Evolutionary conservation across 2,113 vertebrate species (phyloP).

Genomic region (Propithecus coquereli): DNA sequence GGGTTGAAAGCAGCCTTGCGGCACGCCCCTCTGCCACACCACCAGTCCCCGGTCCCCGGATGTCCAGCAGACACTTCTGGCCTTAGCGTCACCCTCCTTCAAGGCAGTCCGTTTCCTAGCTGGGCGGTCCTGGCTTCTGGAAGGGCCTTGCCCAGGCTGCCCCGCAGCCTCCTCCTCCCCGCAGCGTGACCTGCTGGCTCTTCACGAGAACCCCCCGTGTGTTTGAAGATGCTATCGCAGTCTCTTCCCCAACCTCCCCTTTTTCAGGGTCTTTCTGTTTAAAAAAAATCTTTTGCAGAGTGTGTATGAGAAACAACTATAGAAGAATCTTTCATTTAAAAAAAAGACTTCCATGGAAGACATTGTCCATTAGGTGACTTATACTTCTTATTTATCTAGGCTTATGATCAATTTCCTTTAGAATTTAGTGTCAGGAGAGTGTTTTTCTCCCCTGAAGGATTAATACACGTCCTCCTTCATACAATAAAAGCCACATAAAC

Average conservation of each 20-base stretch:
- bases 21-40: neutral
- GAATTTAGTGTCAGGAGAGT: constrained; percentile 43
- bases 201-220: neutral
- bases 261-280: neutral
- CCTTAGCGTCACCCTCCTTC: neutral
- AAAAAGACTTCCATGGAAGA: neutral
- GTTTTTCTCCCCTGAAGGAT: constrained; percentile 41
- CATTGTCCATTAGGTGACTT: constrained; percentile 14
- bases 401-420: constrained; percentile 43
- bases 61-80: neutral
- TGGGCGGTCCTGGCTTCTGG: neutral
- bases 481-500: constrained; percentile 40
- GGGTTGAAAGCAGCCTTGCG: neutral
- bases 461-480: constrained; percentile 19
- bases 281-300: neutral
- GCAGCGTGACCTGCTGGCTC: neutral
- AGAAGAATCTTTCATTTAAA: neutral
- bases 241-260: neutral
- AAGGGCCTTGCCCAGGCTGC: neutral
- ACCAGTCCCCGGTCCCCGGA: neutral
- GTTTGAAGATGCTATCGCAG: neutral
- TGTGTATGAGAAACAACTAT: neutral
- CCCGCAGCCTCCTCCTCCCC: neutral
- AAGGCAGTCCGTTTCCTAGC: neutral
- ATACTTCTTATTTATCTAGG: constrained; percentile 22